Base-by-base conservation (phyloP, 2,113 vertebrate genomes). In the Carassius auratus region DNA sequence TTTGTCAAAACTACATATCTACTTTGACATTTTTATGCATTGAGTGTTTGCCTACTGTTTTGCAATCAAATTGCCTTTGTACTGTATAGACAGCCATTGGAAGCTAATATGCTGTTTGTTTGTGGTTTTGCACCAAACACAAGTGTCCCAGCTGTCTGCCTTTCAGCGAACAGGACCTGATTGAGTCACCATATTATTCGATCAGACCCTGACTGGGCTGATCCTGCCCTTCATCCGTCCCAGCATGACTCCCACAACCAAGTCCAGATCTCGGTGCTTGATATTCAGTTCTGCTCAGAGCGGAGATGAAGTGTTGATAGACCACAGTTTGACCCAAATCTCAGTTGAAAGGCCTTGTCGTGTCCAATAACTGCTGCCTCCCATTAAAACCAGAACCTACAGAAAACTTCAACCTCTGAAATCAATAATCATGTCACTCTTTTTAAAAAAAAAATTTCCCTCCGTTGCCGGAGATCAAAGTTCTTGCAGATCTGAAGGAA, bases 241-340 rank as follows among this genome's bases (percentile, higher is more conserved):
- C 38, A 81, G 59, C 78, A 66, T 45, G 78, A 64, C 59, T 82
- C 80, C 26, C 1, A 17, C 45, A 82, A 69, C 45, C 64, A 69
- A 2, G 4, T 50, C 80, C 80, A 81, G 64, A 82, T 82, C 80
- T 36, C 9, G 10, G 21, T 17, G 57, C 76, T 38, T 45, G 76
- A 62, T 69, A 69, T 33, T 69, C 62, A 17, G 45, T 3, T 5
- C 62, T 21, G 61, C 21, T 55, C 64, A 14, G 45, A 55, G 26
- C 10, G 48, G 38, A 82, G 62, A 82, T 68, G 80, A 82, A 69
- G 80, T 82, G 80, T 82, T 69, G 80, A 69, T 68, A 82, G 50
- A 82, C 69, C 64, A 8, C 80, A 69, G 80, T 55, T 82, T 82
- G 80, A 82, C 80, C 80, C 80, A 82, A 69, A 82, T 82, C 80